phyloP scores from a whole-genome alignment of 2,113 vertebrate genomes.

The Colaptes auratus region DNA sequence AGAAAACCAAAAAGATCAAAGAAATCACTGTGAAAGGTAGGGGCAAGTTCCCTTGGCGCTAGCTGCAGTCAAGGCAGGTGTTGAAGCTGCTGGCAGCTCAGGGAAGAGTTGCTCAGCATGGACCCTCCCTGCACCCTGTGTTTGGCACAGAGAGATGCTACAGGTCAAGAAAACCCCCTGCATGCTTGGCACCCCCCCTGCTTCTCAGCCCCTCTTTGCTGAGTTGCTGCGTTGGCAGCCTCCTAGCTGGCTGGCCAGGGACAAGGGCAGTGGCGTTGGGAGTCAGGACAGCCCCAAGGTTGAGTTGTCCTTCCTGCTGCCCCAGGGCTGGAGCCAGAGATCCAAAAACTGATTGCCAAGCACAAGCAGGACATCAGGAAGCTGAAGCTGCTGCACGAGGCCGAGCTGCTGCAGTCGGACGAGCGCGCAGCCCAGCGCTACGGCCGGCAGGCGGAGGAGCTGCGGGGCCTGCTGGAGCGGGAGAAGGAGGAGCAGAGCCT shows the following conservation, averaged over 20 bases:
- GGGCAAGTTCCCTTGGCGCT: rapidly evolving
- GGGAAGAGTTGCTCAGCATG: background rate
- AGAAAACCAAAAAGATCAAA: slow-evolving; percentile 96
- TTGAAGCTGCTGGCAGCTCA: background rate
- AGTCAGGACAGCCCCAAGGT: rapidly evolving
- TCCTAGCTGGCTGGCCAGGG: rapidly evolving
- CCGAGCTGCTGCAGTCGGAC: slow-evolving; percentile 86
- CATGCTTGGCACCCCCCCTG: rapidly evolving
- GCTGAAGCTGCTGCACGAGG: slow-evolving; percentile 87
- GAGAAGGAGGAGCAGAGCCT: slow-evolving; percentile 87
- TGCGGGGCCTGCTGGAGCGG: slow-evolving; percentile 83
- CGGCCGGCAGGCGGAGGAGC: slow-evolving; percentile 82
- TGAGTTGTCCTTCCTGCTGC: rapidly evolving
- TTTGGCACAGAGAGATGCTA: background rate
- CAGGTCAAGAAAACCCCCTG: background rate
- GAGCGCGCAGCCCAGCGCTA: slow-evolving; percentile 84
- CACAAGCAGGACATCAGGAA: slow-evolving; percentile 91
- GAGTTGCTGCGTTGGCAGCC: rapidly evolving
- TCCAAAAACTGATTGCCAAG: slow-evolving; percentile 91
- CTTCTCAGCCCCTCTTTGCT: background rate
- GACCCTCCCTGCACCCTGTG: background rate
- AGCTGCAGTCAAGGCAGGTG: rapidly evolving
- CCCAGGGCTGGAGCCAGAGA: slow-evolving; percentile 93
- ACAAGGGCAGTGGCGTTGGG: rapidly evolving
- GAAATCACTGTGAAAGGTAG: slow-evolving; percentile 94